Evolutionary conservation across 2,797 vertebrate genomes (phyloP).

Genomic region (Aphelocoma californica): DNA sequence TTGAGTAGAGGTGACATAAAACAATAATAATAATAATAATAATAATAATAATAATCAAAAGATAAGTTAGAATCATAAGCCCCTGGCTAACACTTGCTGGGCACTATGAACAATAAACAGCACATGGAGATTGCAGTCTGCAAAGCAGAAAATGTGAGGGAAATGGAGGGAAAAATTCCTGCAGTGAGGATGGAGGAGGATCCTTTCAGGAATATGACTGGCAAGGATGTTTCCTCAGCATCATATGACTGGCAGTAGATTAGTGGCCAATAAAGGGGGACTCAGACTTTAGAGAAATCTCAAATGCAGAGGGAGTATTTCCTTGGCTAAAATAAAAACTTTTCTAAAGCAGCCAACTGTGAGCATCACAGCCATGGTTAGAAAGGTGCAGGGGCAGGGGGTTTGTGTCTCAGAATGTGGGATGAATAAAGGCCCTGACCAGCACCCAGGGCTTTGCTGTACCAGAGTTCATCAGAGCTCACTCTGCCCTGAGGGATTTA

Average conservation of each 20-base stretch:
- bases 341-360: background rate
- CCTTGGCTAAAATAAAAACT: background rate
- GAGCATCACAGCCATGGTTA: background rate
- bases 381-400: background rate
- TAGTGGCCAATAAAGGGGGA: background rate
- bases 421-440: background rate
- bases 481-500: background rate
- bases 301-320: background rate
- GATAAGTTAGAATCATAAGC: background rate
- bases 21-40: background rate
- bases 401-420: background rate
- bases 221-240: background rate
- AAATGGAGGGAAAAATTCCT: background rate
- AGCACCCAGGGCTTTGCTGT: background rate
- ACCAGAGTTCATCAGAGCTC: background rate
- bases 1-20: background rate
- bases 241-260: background rate
- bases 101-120: background rate
- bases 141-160: background rate
- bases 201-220: background rate
- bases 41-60: too few relatives aligned
- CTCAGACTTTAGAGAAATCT: background rate
- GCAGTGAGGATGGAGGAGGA: background rate
- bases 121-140: background rate
- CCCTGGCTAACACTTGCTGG: background rate